Evolutionary conservation across 2,113 vertebrate genomes (phyloP), one percentile per base, ranked within the genome.

Genomic region (Chaenogobius annularis): DNA sequence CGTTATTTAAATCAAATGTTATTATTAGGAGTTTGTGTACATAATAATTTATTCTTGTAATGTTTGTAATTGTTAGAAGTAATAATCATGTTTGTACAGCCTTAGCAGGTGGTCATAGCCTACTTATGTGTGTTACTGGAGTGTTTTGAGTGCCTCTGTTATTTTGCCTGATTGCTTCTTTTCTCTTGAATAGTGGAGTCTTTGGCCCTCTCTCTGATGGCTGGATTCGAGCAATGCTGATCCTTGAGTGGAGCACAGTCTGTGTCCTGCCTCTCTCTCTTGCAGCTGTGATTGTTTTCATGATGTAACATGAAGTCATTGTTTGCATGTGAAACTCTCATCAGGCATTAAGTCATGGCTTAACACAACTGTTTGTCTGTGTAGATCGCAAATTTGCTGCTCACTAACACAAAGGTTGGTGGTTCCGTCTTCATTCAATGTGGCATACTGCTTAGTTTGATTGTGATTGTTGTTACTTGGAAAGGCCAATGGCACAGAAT

Each of bases 161-260:
- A 19, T 55, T 47, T 5, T 10, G 22, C 3, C 3, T 0, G 63
- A 35, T 63, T 62, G 55, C 15, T 66, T 44, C 74, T 6, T 76
- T 55, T 31, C 63, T 0, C 81, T 22, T 50, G 9, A n/a, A 9
- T 92, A 98, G 98, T 99, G 96, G 98, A 99, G 83, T 98, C 97
- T 82, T 92, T 99, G 69, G 95, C 97, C 10, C 92, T 98, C 44
- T 98, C 98, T 5, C 93, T 99, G 78, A 98, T 98, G 96, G 98
- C 98, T 10, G 97, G 98, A 48, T 97, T 98, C 84, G 96, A 99
- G 75, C 97, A 98, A 85, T 98, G 92, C 80, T 93, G 91, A 92
- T n/a, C 26, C 13, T 4, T 14, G 55, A 35, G 26, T 69, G 31
- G 14, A 15, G 31, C 56, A 66, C 40, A 68, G 66, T 66, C 55